Base-by-base conservation (phyloP, 35 echinoderm and acorn worm genomes). In the Apostichopus parvimensis region DNA sequence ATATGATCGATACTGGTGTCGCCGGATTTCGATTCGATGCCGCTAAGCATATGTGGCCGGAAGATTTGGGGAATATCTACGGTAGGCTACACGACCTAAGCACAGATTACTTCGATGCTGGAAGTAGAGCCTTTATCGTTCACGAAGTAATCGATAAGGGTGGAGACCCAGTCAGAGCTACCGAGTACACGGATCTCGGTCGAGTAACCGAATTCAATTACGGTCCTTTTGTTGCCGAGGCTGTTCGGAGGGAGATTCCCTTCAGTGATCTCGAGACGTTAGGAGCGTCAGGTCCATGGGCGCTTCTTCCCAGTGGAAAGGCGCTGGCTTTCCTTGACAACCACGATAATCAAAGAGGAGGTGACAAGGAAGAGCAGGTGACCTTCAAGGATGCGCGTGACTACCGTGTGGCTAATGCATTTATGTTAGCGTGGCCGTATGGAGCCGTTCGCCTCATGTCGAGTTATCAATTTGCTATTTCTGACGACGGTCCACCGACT, bases 331-430 rank as follows among this genome's bases (percentile, higher is more conserved):
- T 98, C 70, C 77, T 98, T 60, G 96, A 98, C 57, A 98, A 98
- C 84, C 96, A 98, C 52, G 96, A 98, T 89, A 98, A 95, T 85
- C 96, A 98, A 75, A 89, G 96, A 18, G 96, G 96, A 26, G 94
- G 95, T 20, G 96, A 92, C 54, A 92, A 92, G 20, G 93, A 91
- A 21, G 96, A 94, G 1, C 66, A 94, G 5, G 13, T 98, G 1
- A 93, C 94, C 7, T 92, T 92, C 68, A 72, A 93, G 23, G 25
- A 77, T 9, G 15, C 92, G 8, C 77, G 68, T 65, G n/a, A 86
- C 4, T 98, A 98, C 73, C 95, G 92, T 77, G 77, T 95, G 90
- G 96, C 96, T 9, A 82, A 79, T 52, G 87, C 94, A 25, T 95
- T 91, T 64, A 98, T 98, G 96, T 78, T 98, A 52, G 89, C 96